These are phyloP conservation scores for Magallana nippona DNA, from an alignment of 2,888 invertebrate species.

Conservation along the genomic window DNA sequence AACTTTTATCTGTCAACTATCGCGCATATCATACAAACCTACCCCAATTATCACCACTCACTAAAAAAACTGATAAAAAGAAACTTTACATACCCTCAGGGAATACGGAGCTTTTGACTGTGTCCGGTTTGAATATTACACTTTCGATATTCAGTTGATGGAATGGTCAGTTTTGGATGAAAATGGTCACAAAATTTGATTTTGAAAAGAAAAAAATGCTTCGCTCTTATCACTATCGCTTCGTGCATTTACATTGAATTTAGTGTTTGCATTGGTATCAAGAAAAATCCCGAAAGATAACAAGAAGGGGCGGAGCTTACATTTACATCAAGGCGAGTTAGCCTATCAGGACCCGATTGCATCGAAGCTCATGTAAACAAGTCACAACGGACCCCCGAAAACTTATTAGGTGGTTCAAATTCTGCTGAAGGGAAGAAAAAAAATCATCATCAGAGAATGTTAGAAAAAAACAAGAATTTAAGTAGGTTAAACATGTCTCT, in stretches of 20 bases:
- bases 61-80: slow-evolving; percentile 28
- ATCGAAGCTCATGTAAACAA: slow-evolving; percentile 22
- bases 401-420: slow-evolving; percentile 35
- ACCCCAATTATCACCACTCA: slow-evolving; percentile 31
- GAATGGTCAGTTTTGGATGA: slow-evolving; percentile 19
- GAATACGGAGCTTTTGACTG: background rate
- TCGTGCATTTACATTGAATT: slow-evolving; percentile 45
- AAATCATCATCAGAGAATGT: background rate
- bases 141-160: slow-evolving; percentile 1
- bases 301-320: slow-evolving; percentile 31
- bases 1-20: slow-evolving; percentile 35
- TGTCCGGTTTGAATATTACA: slow-evolving; percentile 30
- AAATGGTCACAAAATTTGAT: slow-evolving; percentile 24
- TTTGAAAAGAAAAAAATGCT: slow-evolving; percentile 31
- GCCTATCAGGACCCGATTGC: slow-evolving; percentile 31
- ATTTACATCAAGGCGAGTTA: slow-evolving; percentile 15
- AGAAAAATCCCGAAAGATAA: slow-evolving; percentile 40
- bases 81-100: slow-evolving; percentile 3
- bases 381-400: slow-evolving; percentile 20
- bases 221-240: slow-evolving; percentile 36
- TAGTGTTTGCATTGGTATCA: slow-evolving; percentile 45
- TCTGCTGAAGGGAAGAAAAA: background rate
- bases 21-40: slow-evolving; percentile 18
- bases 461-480: slow-evolving; percentile 22
- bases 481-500: slow-evolving; percentile 30